Conservation (phyloP, 2,888 invertebrate genomes). For the Aromia moschata region DNA sequence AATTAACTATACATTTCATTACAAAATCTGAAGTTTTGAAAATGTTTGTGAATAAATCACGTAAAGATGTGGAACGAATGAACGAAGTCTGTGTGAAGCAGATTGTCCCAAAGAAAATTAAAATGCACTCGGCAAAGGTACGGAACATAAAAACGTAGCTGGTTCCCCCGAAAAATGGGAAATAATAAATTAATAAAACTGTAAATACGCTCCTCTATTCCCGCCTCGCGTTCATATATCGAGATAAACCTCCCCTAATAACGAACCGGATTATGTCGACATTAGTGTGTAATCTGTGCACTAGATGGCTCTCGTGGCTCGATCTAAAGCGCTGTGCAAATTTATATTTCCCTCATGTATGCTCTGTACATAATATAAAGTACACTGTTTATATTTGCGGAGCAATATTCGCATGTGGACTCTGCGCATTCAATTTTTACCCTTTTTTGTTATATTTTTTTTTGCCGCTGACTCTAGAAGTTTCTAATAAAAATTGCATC, state of each 20-base stretch:
- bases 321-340: constrained; percentile 54
- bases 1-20: too few species aligned
- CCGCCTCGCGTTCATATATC: constrained; percentile 17
- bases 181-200: constrained; percentile 22
- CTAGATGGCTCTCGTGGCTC: constrained; percentile 51
- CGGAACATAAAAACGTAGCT: too few species aligned
- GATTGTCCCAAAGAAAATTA: too few species aligned
- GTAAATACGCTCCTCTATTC: constrained; percentile 22
- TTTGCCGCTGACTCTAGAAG: constrained; percentile 45
- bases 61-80: too few species aligned
- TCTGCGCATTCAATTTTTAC: constrained; percentile 56
- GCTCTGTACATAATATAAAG: constrained; percentile 60
- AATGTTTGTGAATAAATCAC: too few species aligned
- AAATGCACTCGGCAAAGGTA: too few species aligned
- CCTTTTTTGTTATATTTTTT: constrained; percentile 50
- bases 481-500: constrained; percentile 56
- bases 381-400: constrained; percentile 60
- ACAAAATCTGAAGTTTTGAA: too few species aligned
- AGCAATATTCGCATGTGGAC: constrained; percentile 59
- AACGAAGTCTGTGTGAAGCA: too few species aligned
- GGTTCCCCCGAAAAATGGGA: constrained; percentile 9
- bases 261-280: constrained; percentile 40
- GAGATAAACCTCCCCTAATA: constrained; percentile 31
- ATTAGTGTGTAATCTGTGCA: constrained; percentile 50
- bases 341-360: constrained; percentile 57